phyloP scores from a whole-genome alignment of 2,797 vertebrate species.

The Acropternis orthonyx region DNA sequence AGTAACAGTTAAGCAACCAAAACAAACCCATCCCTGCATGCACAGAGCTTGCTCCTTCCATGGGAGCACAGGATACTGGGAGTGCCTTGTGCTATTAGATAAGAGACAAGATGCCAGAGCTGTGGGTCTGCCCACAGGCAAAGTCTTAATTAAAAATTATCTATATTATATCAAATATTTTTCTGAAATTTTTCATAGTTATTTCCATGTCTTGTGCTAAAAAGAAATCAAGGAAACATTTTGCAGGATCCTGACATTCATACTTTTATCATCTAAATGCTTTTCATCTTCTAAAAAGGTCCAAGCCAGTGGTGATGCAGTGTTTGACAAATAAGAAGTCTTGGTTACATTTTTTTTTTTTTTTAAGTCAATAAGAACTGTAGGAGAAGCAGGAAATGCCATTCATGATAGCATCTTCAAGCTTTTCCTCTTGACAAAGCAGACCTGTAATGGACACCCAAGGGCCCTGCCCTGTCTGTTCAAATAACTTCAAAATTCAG shows the following conservation, averaged over 20 bases:
- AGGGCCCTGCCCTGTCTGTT: neutral
- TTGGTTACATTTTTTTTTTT: neutral
- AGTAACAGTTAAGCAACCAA: neutral
- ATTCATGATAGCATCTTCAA: conserved; percentile 16
- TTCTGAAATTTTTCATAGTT: conserved; percentile 1
- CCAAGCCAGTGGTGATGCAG: neutral
- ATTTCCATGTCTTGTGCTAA: neutral
- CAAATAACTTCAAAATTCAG: neutral
- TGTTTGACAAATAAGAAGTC: neutral
- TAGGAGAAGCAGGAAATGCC: conserved; percentile 6
- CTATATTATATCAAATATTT: conserved; percentile 49
- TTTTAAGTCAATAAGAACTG: neutral
- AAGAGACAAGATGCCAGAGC: neutral
- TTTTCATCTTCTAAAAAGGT: neutral
- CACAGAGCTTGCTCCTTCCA: neutral
- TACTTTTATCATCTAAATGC: neutral
- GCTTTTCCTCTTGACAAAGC: conserved; percentile 17
- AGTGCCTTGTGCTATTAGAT: conserved; percentile 36
- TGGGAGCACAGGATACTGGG: conserved; percentile 10
- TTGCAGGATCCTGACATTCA: neutral
- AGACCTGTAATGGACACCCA: neutral
- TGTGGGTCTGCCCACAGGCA: conserved; percentile 37
- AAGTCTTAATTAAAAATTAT: conserved; percentile 65
- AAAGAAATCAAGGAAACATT: neutral
- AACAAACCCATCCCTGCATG: neutral